Percentiles rank a stretch among this genome's conserved stretches.
Conservation (phyloP, 2,888 invertebrate species). For the Perizoma flavofasciatum region DNA sequence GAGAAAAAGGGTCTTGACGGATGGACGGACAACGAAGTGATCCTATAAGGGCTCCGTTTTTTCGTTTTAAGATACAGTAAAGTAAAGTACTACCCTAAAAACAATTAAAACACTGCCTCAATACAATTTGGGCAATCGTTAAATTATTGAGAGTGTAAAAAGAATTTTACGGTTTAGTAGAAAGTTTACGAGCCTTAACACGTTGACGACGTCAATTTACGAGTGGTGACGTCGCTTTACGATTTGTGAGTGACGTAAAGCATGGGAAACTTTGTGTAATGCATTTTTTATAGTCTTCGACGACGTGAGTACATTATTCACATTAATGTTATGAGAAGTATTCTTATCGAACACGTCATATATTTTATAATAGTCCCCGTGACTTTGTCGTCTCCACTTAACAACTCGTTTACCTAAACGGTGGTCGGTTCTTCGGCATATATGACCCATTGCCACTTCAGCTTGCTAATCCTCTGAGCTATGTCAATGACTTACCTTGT, state of each 20-base stretch:
- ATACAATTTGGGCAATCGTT: slow-evolving; percentile 16
- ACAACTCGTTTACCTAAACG: too few relatives aligned
- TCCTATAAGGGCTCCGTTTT: too few relatives aligned
- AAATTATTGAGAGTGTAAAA: slow-evolving; percentile 47
- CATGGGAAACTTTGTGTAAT: slow-evolving; percentile 13
- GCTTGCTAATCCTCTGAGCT: too few relatives aligned
- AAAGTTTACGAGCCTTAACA: slow-evolving; percentile 58
- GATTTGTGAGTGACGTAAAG: slow-evolving; percentile 38
- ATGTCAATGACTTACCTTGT: too few relatives aligned
- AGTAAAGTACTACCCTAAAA: too few relatives aligned
- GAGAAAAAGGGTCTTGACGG: too few relatives aligned
- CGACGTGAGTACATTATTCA: slow-evolving; percentile 1
- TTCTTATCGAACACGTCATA: neutral
- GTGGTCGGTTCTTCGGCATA: too few relatives aligned
- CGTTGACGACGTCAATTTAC: slow-evolving; percentile 56
- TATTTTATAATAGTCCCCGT: neutral
- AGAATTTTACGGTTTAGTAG: slow-evolving; percentile 69
- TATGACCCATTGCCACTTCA: too few relatives aligned
- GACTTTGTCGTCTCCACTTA: too few relatives aligned
- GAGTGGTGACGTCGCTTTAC: slow-evolving; percentile 39
- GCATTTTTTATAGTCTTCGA: slow-evolving; percentile 19
- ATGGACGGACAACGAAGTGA: too few relatives aligned
- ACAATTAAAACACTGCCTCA: slow-evolving; percentile 12
- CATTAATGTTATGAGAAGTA: neutral
- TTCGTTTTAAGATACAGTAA: too few relatives aligned